These are phyloP conservation scores for Hylia prasina DNA, from an alignment of 2,113 vertebrate genomes.

Conservation along the genomic window DNA sequence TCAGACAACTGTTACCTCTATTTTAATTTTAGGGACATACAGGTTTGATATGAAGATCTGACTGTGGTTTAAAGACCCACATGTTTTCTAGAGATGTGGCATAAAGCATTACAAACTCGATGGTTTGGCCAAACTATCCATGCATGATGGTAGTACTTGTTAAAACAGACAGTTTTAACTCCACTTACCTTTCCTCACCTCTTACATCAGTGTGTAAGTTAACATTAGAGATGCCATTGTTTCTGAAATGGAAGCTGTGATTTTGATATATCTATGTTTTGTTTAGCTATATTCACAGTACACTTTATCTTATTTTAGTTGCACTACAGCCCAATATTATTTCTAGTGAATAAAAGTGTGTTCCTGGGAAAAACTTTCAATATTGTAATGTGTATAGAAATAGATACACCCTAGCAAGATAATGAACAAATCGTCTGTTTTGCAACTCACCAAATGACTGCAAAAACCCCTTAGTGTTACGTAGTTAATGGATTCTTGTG, in stretches of 20 bases:
- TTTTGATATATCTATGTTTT: neutral
- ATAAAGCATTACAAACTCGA: rapidly evolving
- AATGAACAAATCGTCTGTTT: neutral
- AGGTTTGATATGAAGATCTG: neutral
- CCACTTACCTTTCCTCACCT: neutral
- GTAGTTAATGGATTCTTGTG: neutral
- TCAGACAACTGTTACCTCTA: neutral
- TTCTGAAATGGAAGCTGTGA: neutral
- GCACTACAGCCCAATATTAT: neutral
- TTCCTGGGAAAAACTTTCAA: neutral
- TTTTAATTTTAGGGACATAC: neutral
- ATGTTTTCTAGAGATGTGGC: neutral
- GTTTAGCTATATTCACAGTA: neutral
- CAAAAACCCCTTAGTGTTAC: neutral
- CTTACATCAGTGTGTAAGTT: neutral
- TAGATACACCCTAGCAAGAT: neutral
- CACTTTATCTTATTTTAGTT: neutral
- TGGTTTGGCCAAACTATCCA: neutral
- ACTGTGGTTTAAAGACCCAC: neutral
- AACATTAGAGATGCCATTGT: neutral
- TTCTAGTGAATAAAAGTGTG: neutral
- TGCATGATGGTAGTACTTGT: rapidly evolving
- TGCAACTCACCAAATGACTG: neutral
- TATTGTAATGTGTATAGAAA: neutral
- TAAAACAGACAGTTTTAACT: neutral